A percentile compares a stretch with the other conserved stretches of the same genome.
Evolutionary conservation across 2,888 invertebrate genomes (phyloP).

Genomic region (Apotomis turbidana): DNA sequence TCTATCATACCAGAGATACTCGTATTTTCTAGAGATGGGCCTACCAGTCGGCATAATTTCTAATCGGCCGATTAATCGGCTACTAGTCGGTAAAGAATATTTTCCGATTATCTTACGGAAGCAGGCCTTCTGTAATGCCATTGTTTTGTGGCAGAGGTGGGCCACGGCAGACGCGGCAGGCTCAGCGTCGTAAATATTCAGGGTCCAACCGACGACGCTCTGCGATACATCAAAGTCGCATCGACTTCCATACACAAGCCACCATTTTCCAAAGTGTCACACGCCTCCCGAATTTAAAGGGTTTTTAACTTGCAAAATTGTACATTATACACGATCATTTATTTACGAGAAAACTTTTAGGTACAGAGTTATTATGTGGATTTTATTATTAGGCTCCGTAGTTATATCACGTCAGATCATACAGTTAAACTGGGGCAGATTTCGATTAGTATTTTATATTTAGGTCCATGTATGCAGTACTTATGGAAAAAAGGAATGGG

Average conservation of each 20-base stretch:
- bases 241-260: slow-evolving; percentile 61
- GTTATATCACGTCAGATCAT: no score
- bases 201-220: slow-evolving; percentile 65
- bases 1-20: no score
- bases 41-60: no score
- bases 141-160: slow-evolving; percentile 30
- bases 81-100: no score
- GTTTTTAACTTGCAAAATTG: slow-evolving; percentile 44
- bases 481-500: no score
- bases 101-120: neutral
- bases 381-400: no score
- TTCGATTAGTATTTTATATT: no score
- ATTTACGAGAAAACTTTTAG: neutral
- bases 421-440: no score
- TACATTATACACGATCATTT: slow-evolving; percentile 9
- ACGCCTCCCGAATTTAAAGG: slow-evolving; percentile 51
- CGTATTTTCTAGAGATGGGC: no score
- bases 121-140: slow-evolving; percentile 4
- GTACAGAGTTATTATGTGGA: neutral
- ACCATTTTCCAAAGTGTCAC: slow-evolving; percentile 55
- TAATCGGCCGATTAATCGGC: no score
- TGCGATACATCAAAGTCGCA: slow-evolving; percentile 72
- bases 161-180: slow-evolving; percentile 30
- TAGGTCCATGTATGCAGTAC: no score
- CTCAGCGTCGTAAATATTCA: slow-evolving; percentile 71